Conservation (phyloP, 1,140 invertebrate species). For the Hirudo medicinalis region DNA sequence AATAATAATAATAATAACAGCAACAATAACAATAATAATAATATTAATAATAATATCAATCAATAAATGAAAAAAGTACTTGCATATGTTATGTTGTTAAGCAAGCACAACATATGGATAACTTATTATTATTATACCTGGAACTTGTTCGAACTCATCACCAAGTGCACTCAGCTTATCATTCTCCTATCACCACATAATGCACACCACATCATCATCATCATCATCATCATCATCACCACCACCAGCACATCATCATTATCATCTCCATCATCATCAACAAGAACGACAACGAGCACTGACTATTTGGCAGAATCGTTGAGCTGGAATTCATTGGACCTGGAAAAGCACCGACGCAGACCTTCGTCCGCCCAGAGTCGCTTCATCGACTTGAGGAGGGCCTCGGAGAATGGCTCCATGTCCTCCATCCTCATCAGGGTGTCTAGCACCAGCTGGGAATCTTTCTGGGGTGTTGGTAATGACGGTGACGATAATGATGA, state of each 20-base stretch:
- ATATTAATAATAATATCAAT: too few relatives aligned
- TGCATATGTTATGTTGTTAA: too few relatives aligned
- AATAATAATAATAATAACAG: too few relatives aligned
- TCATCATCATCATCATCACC: background rate
- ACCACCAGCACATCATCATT: background rate
- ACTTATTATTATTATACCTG: too few relatives aligned
- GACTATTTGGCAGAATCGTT: slow-evolving; percentile 99
- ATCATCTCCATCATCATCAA: background rate
- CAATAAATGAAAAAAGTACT: too few relatives aligned
- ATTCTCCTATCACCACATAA: too few relatives aligned
- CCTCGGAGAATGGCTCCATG: slow-evolving; percentile 97
- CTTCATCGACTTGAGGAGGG: slow-evolving; percentile 93
- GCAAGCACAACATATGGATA: too few relatives aligned
- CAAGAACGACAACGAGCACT: slow-evolving; percentile 42
- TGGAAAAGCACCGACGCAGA: slow-evolving; percentile 93
- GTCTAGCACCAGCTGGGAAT: slow-evolving; percentile 98
- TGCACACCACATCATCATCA: background rate
- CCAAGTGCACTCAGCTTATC: too few relatives aligned
- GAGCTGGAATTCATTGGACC: slow-evolving; percentile 99
- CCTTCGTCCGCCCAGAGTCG: slow-evolving; percentile 89
- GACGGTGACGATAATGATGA: too few relatives aligned
- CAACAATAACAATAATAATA: too few relatives aligned
- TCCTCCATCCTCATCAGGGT: slow-evolving; percentile 99
- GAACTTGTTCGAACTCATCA: too few relatives aligned
- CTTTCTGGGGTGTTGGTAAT: slow-evolving; percentile 40